Evolutionary conservation across 2,888 invertebrate genomes (phyloP).

Genomic region (Endotricha flammealis): DNA sequence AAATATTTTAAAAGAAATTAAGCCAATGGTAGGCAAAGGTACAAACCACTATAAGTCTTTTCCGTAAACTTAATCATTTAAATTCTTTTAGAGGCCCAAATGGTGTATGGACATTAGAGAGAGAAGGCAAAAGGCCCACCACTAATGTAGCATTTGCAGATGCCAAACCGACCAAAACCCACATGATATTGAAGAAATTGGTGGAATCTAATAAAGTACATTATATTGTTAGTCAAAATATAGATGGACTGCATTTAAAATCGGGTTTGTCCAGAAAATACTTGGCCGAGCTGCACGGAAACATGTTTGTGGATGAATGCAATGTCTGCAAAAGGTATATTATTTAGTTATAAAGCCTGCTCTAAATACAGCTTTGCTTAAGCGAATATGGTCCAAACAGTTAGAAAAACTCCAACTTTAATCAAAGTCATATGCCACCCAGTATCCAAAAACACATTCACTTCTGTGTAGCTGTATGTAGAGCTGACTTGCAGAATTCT

Average conservation of each 20-base stretch:
- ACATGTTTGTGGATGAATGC: constrained; percentile 98
- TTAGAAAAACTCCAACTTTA: too few relatives aligned
- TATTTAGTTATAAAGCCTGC: constrained; percentile 1
- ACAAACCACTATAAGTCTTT: too few relatives aligned
- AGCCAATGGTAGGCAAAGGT: too few relatives aligned
- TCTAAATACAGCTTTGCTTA: too few relatives aligned
- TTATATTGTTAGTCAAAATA: constrained; percentile 97
- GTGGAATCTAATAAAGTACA: constrained; percentile 83
- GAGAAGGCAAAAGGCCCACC: constrained; percentile 90
- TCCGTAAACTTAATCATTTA: too few relatives aligned
- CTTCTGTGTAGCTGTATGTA: too few relatives aligned
- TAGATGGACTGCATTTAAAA: constrained; percentile 96
- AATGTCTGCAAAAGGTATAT: constrained; percentile 88
- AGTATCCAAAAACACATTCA: too few relatives aligned
- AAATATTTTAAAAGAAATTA: too few relatives aligned
- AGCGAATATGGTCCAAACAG: too few relatives aligned
- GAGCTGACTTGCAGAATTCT: too few relatives aligned
- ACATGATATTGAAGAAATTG: constrained; percentile 93
- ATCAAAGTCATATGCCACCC: too few relatives aligned
- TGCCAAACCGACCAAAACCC: constrained; percentile 94
- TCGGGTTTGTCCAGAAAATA: constrained; percentile 90
- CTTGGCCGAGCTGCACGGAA: constrained; percentile 97
- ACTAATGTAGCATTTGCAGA: constrained; percentile 92
- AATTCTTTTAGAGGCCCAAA: constrained; percentile 93
- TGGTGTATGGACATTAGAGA: constrained; percentile 97